Evolutionary conservation across 2,797 vertebrate species (phyloP).

Genomic region (Dryobates pubescens): DNA sequence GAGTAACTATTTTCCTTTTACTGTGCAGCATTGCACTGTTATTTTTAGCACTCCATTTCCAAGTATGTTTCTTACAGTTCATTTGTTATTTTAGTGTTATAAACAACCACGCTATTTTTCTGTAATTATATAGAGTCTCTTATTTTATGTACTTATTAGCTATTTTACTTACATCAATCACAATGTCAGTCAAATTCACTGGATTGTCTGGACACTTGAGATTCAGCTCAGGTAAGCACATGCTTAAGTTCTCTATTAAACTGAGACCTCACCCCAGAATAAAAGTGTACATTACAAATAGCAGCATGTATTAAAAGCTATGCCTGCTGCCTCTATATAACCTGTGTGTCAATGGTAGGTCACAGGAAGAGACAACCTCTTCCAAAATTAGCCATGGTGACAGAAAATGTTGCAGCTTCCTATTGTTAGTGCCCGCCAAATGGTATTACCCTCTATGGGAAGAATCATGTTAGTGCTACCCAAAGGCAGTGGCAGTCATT

Average conservation of each 20-base stretch:
- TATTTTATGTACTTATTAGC: background rate
- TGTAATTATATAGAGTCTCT: background rate
- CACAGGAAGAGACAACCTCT: background rate
- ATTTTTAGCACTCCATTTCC: conserved; percentile 25
- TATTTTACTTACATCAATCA: background rate
- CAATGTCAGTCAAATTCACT: background rate
- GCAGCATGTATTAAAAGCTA: background rate
- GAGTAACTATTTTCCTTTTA: conserved; percentile 25
- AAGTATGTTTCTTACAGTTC: conserved; percentile 22
- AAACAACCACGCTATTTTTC: background rate
- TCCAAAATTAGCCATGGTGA: background rate
- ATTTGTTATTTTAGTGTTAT: conserved; percentile 17
- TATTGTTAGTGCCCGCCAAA: background rate
- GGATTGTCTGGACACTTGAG: background rate
- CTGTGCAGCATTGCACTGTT: background rate
- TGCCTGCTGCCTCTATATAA: background rate
- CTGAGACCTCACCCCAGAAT: background rate
- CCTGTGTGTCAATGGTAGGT: fast-evolving
- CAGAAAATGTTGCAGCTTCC: background rate
- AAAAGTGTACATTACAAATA: background rate
- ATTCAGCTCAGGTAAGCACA: background rate
- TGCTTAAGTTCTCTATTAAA: background rate
- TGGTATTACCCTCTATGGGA: background rate
- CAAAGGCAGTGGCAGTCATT: background rate
- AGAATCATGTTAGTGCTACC: background rate